Conservation (phyloP, 2,888 invertebrate species). For the Hylaea fasciaria region DNA sequence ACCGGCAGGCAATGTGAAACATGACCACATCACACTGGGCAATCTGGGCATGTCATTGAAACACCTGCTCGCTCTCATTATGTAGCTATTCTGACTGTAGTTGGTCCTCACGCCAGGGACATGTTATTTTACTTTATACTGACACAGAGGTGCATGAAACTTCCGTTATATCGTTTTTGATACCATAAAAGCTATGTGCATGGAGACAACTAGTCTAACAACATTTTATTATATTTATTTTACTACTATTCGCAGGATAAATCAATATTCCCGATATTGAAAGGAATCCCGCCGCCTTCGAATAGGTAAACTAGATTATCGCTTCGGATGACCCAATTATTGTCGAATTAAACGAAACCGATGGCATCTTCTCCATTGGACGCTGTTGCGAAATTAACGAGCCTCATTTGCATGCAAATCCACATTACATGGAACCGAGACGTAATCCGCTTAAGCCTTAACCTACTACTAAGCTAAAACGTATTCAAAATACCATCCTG, state of each 20-base stretch:
- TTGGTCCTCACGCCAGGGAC: too few species aligned
- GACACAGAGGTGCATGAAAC: too few species aligned
- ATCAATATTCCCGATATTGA: slow-evolving; percentile 34
- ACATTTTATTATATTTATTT: slow-evolving; percentile 5
- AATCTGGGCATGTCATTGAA: too few species aligned
- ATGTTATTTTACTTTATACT: too few species aligned
- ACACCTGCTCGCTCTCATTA: too few species aligned
- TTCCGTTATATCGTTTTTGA: too few species aligned
- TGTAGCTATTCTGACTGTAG: too few species aligned
- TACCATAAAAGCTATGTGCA: too few species aligned
- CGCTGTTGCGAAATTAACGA: slow-evolving; percentile 48
- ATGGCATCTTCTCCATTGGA: slow-evolving; percentile 44
- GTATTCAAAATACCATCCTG: slow-evolving; percentile 48
- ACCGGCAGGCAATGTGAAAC: too few species aligned
- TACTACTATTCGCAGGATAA: slow-evolving; percentile 3
- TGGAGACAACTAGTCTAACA: neutral
- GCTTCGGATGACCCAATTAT: slow-evolving; percentile 44
- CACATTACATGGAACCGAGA: slow-evolving; percentile 45
- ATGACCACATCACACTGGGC: too few species aligned
- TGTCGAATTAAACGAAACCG: slow-evolving; percentile 41
- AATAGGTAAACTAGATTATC: slow-evolving; percentile 38
- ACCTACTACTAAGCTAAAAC: slow-evolving; percentile 47
- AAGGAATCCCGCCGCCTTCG: slow-evolving; percentile 31
- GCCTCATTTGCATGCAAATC: slow-evolving; percentile 57
- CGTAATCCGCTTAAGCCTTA: slow-evolving; percentile 47